These are phyloP conservation scores for Vidua macroura DNA, from an alignment of 2,113 vertebrate genomes.

Conservation along the genomic window DNA sequence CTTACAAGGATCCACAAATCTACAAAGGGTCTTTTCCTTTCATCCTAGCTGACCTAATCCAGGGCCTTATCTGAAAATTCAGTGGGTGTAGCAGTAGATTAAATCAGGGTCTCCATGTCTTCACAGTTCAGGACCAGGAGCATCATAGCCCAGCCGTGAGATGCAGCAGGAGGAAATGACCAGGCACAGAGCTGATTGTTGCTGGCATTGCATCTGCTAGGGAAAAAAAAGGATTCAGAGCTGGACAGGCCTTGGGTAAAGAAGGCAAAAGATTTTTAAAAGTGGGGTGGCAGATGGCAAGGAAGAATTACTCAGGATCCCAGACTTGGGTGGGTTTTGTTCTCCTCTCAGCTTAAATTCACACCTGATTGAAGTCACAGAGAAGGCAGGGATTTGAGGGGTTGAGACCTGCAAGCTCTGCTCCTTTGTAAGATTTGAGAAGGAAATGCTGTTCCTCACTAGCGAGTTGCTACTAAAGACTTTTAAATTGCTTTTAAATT, in stretches of 20 bases:
- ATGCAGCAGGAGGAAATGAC: constrained; percentile 16
- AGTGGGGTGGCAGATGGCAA: neutral
- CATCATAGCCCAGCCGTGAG: neutral
- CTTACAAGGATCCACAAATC: neutral
- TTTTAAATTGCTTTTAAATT: constrained; percentile 11
- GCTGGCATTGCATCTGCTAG: neutral
- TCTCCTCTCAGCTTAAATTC: neutral
- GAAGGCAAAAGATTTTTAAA: neutral
- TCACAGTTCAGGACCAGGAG: neutral
- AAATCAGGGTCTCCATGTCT: neutral
- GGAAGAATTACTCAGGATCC: neutral
- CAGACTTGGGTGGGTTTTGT: neutral
- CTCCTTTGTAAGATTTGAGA: neutral
- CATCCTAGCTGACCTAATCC: neutral
- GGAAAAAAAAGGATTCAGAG: neutral
- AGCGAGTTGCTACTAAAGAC: neutral
- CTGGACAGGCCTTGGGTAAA: neutral
- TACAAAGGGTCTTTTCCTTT: neutral
- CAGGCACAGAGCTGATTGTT: neutral
- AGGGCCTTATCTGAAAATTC: neutral
- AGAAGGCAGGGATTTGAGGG: neutral
- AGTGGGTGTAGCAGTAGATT: neutral
- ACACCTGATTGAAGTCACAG: neutral
- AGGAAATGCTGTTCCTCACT: neutral
- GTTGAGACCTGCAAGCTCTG: neutral